These are phyloP conservation scores for Naso thynnoides DNA, from an alignment of 2,797 vertebrate species.

Conservation along the genomic window DNA sequence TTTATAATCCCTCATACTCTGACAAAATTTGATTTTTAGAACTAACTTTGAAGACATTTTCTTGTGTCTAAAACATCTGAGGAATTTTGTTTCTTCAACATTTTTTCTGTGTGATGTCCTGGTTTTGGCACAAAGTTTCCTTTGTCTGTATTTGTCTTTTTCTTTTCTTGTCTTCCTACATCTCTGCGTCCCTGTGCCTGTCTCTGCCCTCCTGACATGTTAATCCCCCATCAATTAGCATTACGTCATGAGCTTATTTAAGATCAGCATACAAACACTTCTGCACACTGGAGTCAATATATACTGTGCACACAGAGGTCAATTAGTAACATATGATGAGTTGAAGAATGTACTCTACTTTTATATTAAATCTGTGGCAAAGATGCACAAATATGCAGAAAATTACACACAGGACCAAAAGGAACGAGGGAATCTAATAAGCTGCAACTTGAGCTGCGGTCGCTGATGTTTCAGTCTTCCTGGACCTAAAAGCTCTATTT, in stretches of 20 bases:
- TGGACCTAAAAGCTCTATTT: background rate
- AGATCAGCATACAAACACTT: conserved; percentile 15
- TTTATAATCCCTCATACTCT: background rate
- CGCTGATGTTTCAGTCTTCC: conserved; percentile 17
- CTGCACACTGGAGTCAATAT: background rate
- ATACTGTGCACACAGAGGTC: conserved; percentile 8
- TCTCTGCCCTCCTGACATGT: conserved; percentile 11
- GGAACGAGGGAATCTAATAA: conserved; percentile 12
- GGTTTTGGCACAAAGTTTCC: background rate
- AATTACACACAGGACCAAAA: conserved; percentile 11
- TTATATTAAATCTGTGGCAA: conserved; percentile 1
- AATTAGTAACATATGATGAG: background rate
- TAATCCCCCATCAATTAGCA: conserved; percentile 17
- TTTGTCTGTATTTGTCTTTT: background rate
- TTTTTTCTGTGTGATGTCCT: background rate
- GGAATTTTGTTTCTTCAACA: background rate
- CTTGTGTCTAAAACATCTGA: background rate
- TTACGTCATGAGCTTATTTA: conserved; percentile 9
- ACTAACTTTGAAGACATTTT: background rate
- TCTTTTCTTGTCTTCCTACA: background rate
- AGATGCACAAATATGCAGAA: background rate
- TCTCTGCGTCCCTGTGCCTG: background rate
- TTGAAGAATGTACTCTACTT: background rate
- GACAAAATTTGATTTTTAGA: background rate
- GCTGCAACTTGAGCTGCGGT: conserved; percentile 19